Base-by-base conservation (phyloP, 2,797 vertebrate genomes). In the Glossophaga mutica region DNA sequence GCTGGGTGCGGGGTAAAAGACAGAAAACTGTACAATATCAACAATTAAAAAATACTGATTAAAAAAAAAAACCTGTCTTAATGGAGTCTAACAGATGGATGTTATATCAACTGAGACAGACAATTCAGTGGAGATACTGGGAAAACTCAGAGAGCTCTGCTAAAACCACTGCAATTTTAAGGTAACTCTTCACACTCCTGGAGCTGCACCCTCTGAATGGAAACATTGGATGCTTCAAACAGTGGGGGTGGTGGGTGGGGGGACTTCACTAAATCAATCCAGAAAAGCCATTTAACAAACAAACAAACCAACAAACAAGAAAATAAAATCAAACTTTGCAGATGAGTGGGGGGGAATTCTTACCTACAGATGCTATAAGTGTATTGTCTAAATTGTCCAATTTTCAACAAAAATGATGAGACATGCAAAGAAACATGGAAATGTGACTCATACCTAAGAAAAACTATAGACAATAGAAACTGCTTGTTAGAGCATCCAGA, bases 361-460 rank as follows among this genome's bases (percentile, higher is more conserved):
- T 57, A 81, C 9, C 32, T 39, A 55, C 81, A 34, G 39, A 21
- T 71, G 48, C 50, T 71, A 46, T 3, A 46, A 46, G n/a, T 70
- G 34, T 29, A 57, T 70, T 90, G 70, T 15, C 9, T 32, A 78
- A 86, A 86, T 57, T 92, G 73, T 57, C 62, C 19, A 70, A 15
- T 79, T 93, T 79, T 79, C 19, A 70, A 48, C 26, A 87, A 79
- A 93, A 78, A 86, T 70, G 24, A 57, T 39, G 32, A 70, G 37
- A 87, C 42, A 71, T n/a, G 26, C 83, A 70, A 59, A 87, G 48
- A 78, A 70, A 71, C 42, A 87, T 48, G 39, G 71, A 86, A 79
- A 79, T 78, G n/a, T 78, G 62, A 79, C 26, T 79, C 42, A 87
- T 15, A 93, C 42, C 79, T 52, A 78, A 87, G 50, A 87, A 93